Evolutionary conservation across 2,797 vertebrate genomes (phyloP).

Genomic region (Gadopsis marmoratus): DNA sequence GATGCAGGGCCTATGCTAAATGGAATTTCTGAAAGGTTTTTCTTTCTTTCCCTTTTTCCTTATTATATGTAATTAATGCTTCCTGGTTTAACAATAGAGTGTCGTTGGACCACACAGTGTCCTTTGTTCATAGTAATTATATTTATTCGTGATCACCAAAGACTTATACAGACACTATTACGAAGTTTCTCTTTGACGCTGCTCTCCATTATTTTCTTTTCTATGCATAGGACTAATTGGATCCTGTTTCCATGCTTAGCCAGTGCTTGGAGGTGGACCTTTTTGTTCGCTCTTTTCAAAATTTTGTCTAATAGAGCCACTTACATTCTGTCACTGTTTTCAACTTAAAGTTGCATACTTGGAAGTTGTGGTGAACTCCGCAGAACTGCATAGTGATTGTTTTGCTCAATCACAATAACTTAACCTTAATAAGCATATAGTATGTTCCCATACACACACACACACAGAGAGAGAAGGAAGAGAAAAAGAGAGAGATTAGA

Average conservation of each 20-base stretch:
- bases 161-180: slow-evolving; percentile 67
- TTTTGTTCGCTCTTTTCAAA: slow-evolving; percentile 50
- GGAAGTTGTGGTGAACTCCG: slow-evolving; percentile 36
- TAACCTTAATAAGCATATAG: slow-evolving; percentile 11
- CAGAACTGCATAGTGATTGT: slow-evolving; percentile 9
- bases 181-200: slow-evolving; percentile 69
- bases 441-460: slow-evolving; percentile 4
- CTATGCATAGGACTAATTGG: slow-evolving; percentile 76
- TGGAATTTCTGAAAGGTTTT: slow-evolving; percentile 55
- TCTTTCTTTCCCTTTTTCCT: slow-evolving; percentile 39
- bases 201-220: slow-evolving; percentile 73
- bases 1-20: slow-evolving; percentile 29
- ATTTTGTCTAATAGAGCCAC: slow-evolving; percentile 51
- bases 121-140: slow-evolving; percentile 83
- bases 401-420: neutral
- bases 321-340: slow-evolving; percentile 41
- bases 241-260: slow-evolving; percentile 55
- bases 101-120: slow-evolving; percentile 60
- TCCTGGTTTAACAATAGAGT: slow-evolving; percentile 66
- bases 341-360: slow-evolving; percentile 25
- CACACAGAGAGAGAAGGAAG: slow-evolving; percentile 27
- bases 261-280: slow-evolving; percentile 58
- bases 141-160: slow-evolving; percentile 78
- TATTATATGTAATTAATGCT: slow-evolving; percentile 78
- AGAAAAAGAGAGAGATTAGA: slow-evolving; percentile 51